Percentiles rank a stretch among this genome's conserved stretches.
Conservation (phyloP, 2,113 vertebrate genomes). For the Excalfactoria chinensis region DNA sequence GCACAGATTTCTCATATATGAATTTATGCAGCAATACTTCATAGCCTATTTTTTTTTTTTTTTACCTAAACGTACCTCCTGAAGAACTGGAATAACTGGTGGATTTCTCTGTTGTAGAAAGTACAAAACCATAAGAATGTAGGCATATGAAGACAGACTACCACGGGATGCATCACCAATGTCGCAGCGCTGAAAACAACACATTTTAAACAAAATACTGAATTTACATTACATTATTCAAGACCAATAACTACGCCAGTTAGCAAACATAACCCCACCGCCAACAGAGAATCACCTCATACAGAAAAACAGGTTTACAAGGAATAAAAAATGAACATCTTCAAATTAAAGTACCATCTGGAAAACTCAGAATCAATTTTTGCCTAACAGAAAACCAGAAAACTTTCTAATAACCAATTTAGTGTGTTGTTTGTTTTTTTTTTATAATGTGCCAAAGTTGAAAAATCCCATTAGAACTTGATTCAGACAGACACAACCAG, state of each 20-base stretch:
- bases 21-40: not conserved
- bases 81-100: conserved; percentile 95
- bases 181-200: conserved; percentile 89
- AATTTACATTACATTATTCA: not conserved
- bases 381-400: not conserved
- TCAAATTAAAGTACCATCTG: conserved; percentile 13
- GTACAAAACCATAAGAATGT: conserved; percentile 99
- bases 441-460: not conserved
- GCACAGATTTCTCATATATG: not conserved
- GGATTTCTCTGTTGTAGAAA: conserved; percentile 97
- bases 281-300: not conserved
- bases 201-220: conserved; percentile 16
- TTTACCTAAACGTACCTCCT: conserved; percentile 85
- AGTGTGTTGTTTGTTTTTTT: no score
- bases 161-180: conserved; percentile 98
- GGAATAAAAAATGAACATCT: conserved; percentile 28
- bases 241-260: not conserved
- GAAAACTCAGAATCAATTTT: conserved; percentile 6
- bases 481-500: not conserved
- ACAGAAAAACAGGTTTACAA: conserved; percentile 19
- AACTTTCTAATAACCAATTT: not conserved
- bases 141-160: conserved; percentile 98
- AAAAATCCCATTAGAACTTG: not conserved
- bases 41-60: not conserved
- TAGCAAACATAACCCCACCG: not conserved